Evolutionary conservation across 30 jellyfish, hydroid and myxozoan species (phyloP).

Genomic region (Turritopsis rubra): DNA sequence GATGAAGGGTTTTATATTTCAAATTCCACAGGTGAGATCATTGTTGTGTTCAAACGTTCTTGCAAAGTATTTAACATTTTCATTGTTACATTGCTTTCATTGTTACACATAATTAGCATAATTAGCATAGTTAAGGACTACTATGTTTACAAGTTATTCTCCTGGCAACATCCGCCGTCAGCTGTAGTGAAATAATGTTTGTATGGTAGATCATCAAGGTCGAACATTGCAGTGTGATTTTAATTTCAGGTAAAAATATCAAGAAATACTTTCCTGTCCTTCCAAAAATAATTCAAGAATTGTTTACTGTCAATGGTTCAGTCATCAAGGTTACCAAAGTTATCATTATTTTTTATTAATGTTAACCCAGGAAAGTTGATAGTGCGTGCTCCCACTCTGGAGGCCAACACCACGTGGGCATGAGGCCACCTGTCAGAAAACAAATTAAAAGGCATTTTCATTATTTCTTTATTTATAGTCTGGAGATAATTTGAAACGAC

Average conservation of each 20-base stretch:
- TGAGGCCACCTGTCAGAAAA: neutral
- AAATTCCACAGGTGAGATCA: neutral
- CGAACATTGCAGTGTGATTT: no score
- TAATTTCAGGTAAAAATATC: neutral
- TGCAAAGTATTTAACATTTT: no score
- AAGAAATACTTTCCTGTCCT: neutral
- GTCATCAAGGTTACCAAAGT: neutral
- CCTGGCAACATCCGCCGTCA: neutral
- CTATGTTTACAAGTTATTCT: no score
- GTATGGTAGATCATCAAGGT: no score
- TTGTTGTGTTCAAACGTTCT: no score
- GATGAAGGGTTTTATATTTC: neutral
- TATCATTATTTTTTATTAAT: no score
- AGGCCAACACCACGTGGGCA: neutral
- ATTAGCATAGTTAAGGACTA: no score
- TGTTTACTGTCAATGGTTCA: neutral
- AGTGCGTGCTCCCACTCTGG: no score
- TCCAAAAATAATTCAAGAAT: neutral
- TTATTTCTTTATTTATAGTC: neutral
- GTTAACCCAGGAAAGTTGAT: neutral
- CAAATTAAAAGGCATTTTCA: neutral
- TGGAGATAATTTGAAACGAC: neutral
- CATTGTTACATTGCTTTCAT: no score
- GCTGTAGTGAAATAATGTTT: neutral
- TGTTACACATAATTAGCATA: no score